Evolutionary conservation across 2,113 vertebrate species (phyloP).

Genomic region (Atrichornis clamosus): DNA sequence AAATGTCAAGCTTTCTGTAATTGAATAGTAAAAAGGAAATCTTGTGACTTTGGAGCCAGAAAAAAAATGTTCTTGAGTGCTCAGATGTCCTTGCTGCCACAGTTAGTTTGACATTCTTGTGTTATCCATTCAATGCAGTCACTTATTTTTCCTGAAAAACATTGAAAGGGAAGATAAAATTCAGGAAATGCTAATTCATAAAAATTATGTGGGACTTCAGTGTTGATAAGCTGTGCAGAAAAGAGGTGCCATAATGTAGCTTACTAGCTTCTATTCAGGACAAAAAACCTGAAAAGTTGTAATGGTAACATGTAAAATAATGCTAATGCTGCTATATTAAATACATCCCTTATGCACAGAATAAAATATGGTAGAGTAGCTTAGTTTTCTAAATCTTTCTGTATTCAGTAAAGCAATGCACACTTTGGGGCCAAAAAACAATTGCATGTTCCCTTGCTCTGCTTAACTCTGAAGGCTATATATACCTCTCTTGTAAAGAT

Average conservation of each 20-base stretch:
- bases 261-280: neutral
- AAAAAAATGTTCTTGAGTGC: neutral
- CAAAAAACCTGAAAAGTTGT: neutral
- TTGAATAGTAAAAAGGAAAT: slow-evolving; percentile 2
- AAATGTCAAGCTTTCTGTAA: neutral
- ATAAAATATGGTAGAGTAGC: neutral
- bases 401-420: neutral
- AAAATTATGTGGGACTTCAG: neutral
- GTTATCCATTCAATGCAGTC: slow-evolving; percentile 38
- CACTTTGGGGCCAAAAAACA: neutral
- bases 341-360: neutral
- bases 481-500: neutral
- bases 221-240: neutral
- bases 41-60: neutral
- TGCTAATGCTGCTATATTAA: neutral
- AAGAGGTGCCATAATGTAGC: neutral
- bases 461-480: neutral
- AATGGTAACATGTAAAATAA: neutral
- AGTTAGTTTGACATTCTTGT: neutral
- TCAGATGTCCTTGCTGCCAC: neutral
- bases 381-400: neutral
- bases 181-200: slow-evolving; percentile 13
- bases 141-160: slow-evolving; percentile 23
- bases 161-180: neutral
- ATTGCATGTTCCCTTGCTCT: neutral